These are phyloP conservation scores for Microvelia longipes DNA, from an alignment of 1,140 invertebrate genomes.

Conservation along the genomic window DNA sequence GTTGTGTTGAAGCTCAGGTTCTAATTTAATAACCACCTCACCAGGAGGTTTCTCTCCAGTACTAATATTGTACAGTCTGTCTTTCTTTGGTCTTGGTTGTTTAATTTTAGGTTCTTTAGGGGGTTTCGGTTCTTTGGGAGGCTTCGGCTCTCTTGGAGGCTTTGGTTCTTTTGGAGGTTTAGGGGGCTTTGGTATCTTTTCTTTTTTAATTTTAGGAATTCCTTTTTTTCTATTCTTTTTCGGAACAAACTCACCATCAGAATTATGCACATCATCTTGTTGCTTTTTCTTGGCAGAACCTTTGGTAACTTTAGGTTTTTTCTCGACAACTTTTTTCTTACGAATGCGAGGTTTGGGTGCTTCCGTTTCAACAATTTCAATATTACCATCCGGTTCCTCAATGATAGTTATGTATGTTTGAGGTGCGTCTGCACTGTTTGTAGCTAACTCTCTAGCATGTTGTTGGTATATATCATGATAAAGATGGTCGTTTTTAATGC, in stretches of 20 bases:
- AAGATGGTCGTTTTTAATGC: background rate
- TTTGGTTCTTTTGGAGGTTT: slow-evolving; percentile 38
- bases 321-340: background rate
- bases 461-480: background rate
- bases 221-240: background rate
- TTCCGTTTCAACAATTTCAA: background rate
- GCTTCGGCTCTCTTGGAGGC: slow-evolving; percentile 47
- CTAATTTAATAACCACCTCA: background rate
- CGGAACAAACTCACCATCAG: background rate
- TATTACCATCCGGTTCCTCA: background rate
- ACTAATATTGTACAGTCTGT: slow-evolving; percentile 15
- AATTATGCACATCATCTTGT: background rate
- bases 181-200: slow-evolving; percentile 40
- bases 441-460: background rate
- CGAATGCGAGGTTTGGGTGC: no score
- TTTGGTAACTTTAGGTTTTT: background rate
- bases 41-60: background rate
- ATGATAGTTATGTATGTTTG: background rate
- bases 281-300: background rate
- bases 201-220: background rate
- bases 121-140: slow-evolving; percentile 45
- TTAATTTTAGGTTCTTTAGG: slow-evolving; percentile 44
- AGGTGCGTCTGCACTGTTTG: background rate
- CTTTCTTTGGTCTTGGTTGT: slow-evolving; percentile 39
- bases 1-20: background rate